These are phyloP conservation scores for Protodeltote pygarga DNA, from an alignment of 2,888 invertebrate species.

Conservation along the genomic window DNA sequence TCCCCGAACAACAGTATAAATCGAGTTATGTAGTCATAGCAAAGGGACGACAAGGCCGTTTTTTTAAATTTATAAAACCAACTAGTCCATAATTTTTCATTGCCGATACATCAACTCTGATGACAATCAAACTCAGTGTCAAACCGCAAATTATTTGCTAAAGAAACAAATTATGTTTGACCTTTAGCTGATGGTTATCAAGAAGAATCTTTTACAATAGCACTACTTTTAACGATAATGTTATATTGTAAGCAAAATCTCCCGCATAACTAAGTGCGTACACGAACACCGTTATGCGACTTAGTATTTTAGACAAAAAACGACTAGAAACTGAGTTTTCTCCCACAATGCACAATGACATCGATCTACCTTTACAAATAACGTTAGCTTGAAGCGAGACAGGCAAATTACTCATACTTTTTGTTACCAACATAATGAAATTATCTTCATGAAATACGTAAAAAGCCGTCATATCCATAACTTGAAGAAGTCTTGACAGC, in stretches of 20 bases:
- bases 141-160: constrained; percentile 10
- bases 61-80: too few relatives aligned
- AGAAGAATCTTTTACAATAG: not conserved
- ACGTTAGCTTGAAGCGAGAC: constrained; percentile 32
- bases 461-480: constrained; percentile 74
- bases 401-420: constrained; percentile 49
- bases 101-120: constrained; percentile 4
- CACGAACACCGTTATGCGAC: constrained; percentile 11
- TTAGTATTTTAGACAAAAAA: constrained; percentile 18
- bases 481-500: constrained; percentile 59
- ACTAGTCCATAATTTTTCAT: too few relatives aligned
- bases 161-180: constrained; percentile 14
- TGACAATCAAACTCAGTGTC: constrained; percentile 19
- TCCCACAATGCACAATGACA: constrained; percentile 42
- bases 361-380: constrained; percentile 23
- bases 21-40: not conserved
- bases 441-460: constrained; percentile 64
- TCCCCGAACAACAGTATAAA: not conserved
- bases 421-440: constrained; percentile 61
- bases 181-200: constrained; percentile 12
- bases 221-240: not conserved
- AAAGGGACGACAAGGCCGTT: too few relatives aligned
- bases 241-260: not conserved
- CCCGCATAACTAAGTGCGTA: not conserved
- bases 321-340: constrained; percentile 21